phyloP scores from a whole-genome alignment of 2,113 vertebrate genomes.

The Colistium nudipinnis region DNA sequence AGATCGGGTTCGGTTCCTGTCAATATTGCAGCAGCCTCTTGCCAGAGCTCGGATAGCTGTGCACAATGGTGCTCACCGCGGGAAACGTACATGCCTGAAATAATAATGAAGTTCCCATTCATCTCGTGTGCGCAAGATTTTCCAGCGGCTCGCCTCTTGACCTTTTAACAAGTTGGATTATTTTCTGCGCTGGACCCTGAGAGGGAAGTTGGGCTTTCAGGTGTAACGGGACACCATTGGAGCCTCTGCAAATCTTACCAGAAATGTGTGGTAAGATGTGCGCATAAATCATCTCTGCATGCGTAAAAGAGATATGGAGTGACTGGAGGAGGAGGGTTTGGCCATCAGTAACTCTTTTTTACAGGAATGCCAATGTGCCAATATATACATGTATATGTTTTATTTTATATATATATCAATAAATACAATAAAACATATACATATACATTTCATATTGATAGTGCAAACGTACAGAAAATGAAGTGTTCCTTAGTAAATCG shows the following conservation, averaged over 20 bases:
- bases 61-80: constrained; percentile 57
- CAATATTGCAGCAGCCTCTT: constrained; percentile 66
- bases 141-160: constrained; percentile 77
- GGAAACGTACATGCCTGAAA: constrained; percentile 73
- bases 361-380: not conserved
- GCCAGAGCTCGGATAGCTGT: constrained; percentile 69
- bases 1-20: constrained; percentile 67
- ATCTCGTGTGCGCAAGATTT: constrained; percentile 76
- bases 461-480: no score
- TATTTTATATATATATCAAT: no score
- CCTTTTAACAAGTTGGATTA: constrained; percentile 57
- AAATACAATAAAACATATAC: not conserved
- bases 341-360: not conserved
- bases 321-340: not conserved
- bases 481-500: no score
- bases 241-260: constrained; percentile 17
- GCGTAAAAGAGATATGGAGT: constrained; percentile 21
- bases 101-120: constrained; percentile 76
- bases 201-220: constrained; percentile 12
- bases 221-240: constrained; percentile 18
- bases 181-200: constrained; percentile 19
- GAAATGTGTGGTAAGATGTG: not conserved
- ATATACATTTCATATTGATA: not conserved
- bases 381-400: no score
- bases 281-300: not conserved